Conservation (phyloP, 2,888 invertebrate genomes). For the Eupithecia pulchellata region DNA sequence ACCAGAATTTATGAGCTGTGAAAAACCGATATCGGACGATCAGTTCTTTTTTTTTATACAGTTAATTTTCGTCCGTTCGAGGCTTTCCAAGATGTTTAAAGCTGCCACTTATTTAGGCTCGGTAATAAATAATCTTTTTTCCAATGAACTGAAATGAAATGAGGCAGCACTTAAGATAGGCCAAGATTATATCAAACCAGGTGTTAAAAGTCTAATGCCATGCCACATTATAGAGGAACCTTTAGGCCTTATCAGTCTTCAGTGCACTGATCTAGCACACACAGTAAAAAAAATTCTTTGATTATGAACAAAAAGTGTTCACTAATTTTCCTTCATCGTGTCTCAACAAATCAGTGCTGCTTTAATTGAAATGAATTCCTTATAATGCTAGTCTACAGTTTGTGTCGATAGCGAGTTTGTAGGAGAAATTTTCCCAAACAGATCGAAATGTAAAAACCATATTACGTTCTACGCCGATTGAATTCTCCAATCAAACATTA, state of each 20-base stretch:
- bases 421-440: neutral
- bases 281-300: neutral
- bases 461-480: neutral
- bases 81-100: neutral
- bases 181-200: neutral
- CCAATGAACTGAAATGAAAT: neutral
- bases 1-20: conserved; percentile 9
- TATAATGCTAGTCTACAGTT: neutral
- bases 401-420: neutral
- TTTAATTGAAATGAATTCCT: neutral
- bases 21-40: neutral
- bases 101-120: neutral
- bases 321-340: neutral
- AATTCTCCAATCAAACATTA: conserved; percentile 1
- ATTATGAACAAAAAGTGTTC: neutral
- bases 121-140: neutral
- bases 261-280: neutral
- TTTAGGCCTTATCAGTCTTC: conserved; percentile 11
- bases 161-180: neutral
- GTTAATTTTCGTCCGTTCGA: neutral
- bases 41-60: neutral
- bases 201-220: neutral
- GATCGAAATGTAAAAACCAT: neutral
- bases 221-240: conserved; percentile 6
- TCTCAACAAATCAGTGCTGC: neutral